phyloP scores from a whole-genome alignment of 2,888 invertebrate genomes.

The Melanostoma scalare region DNA sequence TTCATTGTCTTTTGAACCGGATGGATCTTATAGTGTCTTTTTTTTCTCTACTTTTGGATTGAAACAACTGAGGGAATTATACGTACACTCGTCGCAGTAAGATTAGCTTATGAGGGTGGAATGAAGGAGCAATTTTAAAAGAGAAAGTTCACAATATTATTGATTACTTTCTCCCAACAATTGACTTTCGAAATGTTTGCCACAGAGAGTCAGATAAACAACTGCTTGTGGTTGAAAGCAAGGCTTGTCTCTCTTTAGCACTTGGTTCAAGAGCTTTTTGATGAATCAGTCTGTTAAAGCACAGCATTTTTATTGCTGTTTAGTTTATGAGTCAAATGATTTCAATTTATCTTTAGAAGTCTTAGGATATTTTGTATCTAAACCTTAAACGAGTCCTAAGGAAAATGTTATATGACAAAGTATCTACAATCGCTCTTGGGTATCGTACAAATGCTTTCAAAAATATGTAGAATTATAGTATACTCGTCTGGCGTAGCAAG shows the following conservation, averaged over 20 bases:
- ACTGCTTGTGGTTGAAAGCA: constrained; percentile 3
- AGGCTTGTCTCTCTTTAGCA: constrained; percentile 7
- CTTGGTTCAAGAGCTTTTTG: too few species aligned
- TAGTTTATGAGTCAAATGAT: too few species aligned
- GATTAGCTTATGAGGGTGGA: constrained; percentile 30
- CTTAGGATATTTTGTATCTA: too few species aligned
- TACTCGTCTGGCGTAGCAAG: too few species aligned
- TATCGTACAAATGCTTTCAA: too few species aligned
- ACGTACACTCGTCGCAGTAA: constrained; percentile 27
- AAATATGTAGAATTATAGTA: too few species aligned
- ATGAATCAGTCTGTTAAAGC: too few species aligned
- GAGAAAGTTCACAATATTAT: constrained; percentile 67
- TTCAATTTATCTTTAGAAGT: too few species aligned
- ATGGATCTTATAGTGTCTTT: constrained; percentile 32
- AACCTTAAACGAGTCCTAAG: too few species aligned
- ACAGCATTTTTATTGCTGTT: too few species aligned
- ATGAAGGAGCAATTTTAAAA: constrained; percentile 41
- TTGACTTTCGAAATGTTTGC: constrained; percentile 1
- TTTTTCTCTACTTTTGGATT: constrained; percentile 13
- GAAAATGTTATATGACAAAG: too few species aligned
- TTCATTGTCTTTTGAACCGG: constrained; percentile 37
- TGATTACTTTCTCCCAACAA: constrained; percentile 63
- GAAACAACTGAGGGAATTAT: constrained; percentile 41
- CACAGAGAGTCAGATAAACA: constrained; percentile 23
- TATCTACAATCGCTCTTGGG: too few species aligned